Evolutionary conservation across 2,797 vertebrate species (phyloP).

Genomic region (Gallirallus australis): DNA sequence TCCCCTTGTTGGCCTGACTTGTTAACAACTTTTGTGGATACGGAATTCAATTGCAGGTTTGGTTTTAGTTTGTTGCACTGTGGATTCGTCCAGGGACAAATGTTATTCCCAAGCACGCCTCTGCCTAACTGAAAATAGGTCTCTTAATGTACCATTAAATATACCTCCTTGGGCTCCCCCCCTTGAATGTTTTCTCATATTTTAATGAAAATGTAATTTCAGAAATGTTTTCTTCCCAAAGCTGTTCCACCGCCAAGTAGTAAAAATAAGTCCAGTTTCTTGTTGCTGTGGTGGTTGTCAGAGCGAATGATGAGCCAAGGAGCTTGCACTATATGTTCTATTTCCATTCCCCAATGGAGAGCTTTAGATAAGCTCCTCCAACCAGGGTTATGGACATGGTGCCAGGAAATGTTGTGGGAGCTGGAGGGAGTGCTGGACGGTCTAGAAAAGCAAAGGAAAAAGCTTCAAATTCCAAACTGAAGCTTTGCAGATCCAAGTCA

Average conservation of each 20-base stretch:
- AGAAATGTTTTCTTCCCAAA: slow-evolving; percentile 9
- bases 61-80: neutral
- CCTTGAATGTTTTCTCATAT: neutral
- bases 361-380: slow-evolving; percentile 57
- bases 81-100: neutral
- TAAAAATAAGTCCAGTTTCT: slow-evolving; percentile 50
- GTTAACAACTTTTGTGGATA: neutral
- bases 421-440: slow-evolving; percentile 1
- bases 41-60: neutral
- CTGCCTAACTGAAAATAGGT: neutral
- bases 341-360: slow-evolving; percentile 47
- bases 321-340: slow-evolving; percentile 64
- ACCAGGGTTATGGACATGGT: neutral
- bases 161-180: neutral
- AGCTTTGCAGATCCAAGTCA: slow-evolving; percentile 25
- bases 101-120: neutral
- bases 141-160: neutral
- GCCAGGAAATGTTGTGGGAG: slow-evolving; percentile 54
- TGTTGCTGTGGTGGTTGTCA: slow-evolving; percentile 35
- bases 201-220: slow-evolving; percentile 49
- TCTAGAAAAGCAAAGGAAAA: slow-evolving; percentile 1
- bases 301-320: neutral
- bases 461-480: slow-evolving; percentile 8
- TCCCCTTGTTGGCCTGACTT: neutral
- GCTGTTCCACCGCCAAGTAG: neutral